A percentile compares a stretch with the other conserved stretches of the same genome.
Conservation (phyloP, 2,113 vertebrate genomes). For the Malurus elegans region DNA sequence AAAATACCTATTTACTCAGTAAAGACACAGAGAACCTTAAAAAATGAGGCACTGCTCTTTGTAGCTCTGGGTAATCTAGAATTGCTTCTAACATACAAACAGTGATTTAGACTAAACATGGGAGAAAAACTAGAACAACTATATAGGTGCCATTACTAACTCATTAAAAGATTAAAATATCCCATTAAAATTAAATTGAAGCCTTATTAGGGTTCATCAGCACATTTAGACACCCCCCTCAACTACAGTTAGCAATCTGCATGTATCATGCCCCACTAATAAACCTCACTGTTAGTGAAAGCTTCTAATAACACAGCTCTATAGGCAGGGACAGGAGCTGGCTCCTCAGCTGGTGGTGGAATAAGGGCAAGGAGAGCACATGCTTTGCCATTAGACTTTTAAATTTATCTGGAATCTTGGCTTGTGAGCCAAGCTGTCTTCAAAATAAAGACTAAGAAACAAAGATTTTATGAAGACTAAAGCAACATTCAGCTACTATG, state of each 20-base stretch:
- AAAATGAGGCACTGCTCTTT: not conserved
- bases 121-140: not conserved
- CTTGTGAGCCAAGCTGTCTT: not conserved
- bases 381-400: not conserved
- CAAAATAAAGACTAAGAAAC: not conserved
- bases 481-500: not conserved
- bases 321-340: not conserved
- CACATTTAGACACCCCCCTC: not conserved
- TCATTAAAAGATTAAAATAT: not conserved
- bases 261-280: accelerated
- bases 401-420: not conserved
- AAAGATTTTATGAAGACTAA: not conserved
- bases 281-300: not conserved
- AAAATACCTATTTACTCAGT: not conserved
- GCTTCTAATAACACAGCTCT: not conserved
- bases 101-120: not conserved
- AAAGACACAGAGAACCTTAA: not conserved
- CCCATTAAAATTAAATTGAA: not conserved
- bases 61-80: not conserved
- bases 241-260: not conserved
- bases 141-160: not conserved
- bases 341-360: not conserved
- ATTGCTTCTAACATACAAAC: not conserved
- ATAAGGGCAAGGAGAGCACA: not conserved
- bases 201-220: not conserved